phyloP scores from a whole-genome alignment of 2,888 invertebrate species.

The Myopa testacea region DNA sequence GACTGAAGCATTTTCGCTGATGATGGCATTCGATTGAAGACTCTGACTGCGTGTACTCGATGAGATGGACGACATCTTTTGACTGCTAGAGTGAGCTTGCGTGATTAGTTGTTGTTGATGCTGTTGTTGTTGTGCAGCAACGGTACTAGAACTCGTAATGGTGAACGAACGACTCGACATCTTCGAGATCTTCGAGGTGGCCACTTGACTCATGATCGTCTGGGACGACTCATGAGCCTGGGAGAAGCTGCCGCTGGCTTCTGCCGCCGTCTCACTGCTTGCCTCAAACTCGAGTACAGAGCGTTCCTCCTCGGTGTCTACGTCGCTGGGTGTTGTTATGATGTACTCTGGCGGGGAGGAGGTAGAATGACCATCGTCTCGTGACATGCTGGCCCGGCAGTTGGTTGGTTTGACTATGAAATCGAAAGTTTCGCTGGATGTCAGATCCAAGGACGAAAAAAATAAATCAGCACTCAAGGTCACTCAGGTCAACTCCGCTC shows the following conservation, averaged over 20 bases:
- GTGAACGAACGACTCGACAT: conserved; percentile 57
- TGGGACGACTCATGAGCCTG: conserved; percentile 46
- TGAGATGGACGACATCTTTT: conserved; percentile 54
- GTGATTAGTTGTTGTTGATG: conserved; percentile 36
- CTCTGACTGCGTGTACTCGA: conserved; percentile 64
- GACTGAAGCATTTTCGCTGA: conserved; percentile 56
- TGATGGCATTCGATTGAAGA: conserved; percentile 59
- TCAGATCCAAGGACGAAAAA: too few relatives aligned
- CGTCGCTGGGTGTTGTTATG: conserved; percentile 67
- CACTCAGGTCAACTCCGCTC: not conserved
- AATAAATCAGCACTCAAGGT: too few relatives aligned
- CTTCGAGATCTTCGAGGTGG: conserved; percentile 56
- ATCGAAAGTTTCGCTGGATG: too few relatives aligned
- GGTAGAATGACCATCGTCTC: conserved; percentile 28
- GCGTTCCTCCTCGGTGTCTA: conserved; percentile 62
- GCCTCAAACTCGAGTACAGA: conserved; percentile 49
- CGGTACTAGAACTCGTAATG: conserved; percentile 47
- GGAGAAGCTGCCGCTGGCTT: not conserved
- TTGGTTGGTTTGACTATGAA: not conserved
- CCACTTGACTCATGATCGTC: conserved; percentile 52
- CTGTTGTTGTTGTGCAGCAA: conserved; percentile 28
- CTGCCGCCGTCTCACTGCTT: conserved; percentile 11
- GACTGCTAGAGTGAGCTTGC: conserved; percentile 47
- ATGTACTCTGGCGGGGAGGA: conserved; percentile 64
- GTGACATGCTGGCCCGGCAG: conserved; percentile 31